Evolutionary conservation across 37 sponge, comb jelly and placozoan genomes (phyloP).

Genomic region (Aplysina aerophoba): DNA sequence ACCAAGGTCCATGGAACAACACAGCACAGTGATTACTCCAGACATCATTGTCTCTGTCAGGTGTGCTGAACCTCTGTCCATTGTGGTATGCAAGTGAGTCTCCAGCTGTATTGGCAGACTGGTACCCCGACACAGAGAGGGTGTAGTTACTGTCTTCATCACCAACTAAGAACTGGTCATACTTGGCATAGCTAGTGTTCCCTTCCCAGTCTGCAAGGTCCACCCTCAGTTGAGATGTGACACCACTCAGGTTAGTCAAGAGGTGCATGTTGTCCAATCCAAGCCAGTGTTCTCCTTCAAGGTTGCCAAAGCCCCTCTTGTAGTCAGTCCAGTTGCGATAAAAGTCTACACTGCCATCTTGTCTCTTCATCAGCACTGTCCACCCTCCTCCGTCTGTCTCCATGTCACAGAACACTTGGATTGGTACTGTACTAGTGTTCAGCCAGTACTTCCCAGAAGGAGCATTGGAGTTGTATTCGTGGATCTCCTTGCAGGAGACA

Average conservation of each 20-base stretch:
- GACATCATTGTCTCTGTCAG: slow-evolving; percentile 9
- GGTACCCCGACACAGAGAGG: not conserved
- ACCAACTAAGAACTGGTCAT: slow-evolving; percentile 7
- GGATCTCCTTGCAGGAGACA: too few species aligned
- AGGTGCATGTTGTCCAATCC: slow-evolving; percentile 34
- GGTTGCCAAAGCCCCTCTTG: slow-evolving; percentile 18
- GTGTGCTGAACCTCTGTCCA: slow-evolving; percentile 17
- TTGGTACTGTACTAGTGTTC: not conserved
- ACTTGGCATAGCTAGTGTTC: slow-evolving; percentile 9
- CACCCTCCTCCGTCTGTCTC: slow-evolving; percentile 22
- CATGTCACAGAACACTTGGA: slow-evolving; percentile 27
- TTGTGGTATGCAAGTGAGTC: not conserved
- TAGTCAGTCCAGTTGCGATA: slow-evolving; percentile 25
- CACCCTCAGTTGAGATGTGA: slow-evolving; percentile 12
- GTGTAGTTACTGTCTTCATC: slow-evolving; percentile 1
- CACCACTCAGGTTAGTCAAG: not conserved
- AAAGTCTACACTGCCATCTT: slow-evolving; percentile 17
- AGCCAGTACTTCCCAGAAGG: too few species aligned
- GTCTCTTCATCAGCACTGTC: slow-evolving; percentile 32
- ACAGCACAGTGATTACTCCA: not conserved
- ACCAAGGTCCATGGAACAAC: slow-evolving; percentile 6
- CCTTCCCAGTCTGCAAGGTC: slow-evolving; percentile 30
- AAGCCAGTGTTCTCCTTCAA: slow-evolving; percentile 35
- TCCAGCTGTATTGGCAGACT: not conserved
- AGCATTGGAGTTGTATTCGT: too few species aligned